Evolutionary conservation across 1,140 invertebrate species (phyloP), one percentile per base, ranked within the genome.

Genomic region (Drosophila simulans): DNA sequence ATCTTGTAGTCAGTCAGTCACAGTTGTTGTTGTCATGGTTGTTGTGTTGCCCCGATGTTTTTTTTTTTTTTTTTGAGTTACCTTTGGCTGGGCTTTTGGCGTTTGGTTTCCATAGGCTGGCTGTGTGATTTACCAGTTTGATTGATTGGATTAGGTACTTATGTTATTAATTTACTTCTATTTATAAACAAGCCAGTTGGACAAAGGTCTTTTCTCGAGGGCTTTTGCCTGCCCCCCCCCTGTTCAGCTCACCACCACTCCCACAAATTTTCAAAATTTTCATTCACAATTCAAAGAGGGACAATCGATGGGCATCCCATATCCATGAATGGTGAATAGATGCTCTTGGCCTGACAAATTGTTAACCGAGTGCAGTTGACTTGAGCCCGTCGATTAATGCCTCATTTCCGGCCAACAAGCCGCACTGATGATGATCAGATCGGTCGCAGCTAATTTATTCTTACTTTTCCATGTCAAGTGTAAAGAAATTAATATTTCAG

Each of bases 131-230:
- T 90, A 90, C 80, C 81, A 85, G 85, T 85, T 89, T 89, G 85
- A 89, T 89, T 89, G 85, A 89, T 89, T 89, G 85, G 85, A 89
- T 89, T 89, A 89, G 85, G 85, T 89, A 89, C 85, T 89, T 89
- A 89, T 89, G 84, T 89, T 89, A 89, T 89, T 89, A 89, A 89
- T 89, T 89, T 89, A 89, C 80, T 84, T 89, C 84, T 89, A 89
- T 89, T 89, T 89, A 77, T 89, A 89, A 78, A 84, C 84, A 89
- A 77, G 80, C 84, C 69, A 31, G 75, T 69, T 63, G 85, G 80
- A 83, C 84, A 88, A 83, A 88, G 82, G 78, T 69, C 46, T 49
- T 40, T 31, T 73, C 54, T 55, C 51, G 56, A 72, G 54, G 53
- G 56, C 45, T 65, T 65, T 62, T 42, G 31, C 20, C 42, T 25